A percentile compares a stretch with the other conserved stretches of the same genome.
Conservation (phyloP, 2,797 vertebrate genomes). For the Halcyon leucocephala region DNA sequence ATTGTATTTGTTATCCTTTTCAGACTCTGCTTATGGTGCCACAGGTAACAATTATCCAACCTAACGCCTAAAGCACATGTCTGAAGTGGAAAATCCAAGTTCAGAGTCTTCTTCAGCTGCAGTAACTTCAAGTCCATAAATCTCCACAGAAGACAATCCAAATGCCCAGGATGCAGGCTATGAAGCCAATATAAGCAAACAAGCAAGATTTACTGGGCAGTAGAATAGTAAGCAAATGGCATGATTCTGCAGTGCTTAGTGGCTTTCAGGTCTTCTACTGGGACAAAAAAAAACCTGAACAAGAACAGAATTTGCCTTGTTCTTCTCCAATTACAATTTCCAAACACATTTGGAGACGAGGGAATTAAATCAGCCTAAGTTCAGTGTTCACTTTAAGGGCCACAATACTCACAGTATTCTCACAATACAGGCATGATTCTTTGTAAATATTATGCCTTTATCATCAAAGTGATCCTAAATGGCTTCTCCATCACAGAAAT, state of each 20-base stretch:
- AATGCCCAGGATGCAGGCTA: background rate
- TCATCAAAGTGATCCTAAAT: background rate
- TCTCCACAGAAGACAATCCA: background rate
- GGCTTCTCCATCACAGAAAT: background rate
- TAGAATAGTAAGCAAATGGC: background rate
- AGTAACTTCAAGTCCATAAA: background rate
- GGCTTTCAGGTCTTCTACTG: background rate
- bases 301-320: rapidly evolving
- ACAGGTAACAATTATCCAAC: background rate
- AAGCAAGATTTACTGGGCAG: background rate
- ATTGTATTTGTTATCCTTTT: background rate
- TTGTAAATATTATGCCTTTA: background rate
- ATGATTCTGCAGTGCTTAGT: background rate
- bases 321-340: background rate
- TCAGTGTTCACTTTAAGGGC: background rate
- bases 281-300: background rate
- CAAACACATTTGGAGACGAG: background rate
- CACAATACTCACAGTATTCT: background rate
- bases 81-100: background rate
- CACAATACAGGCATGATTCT: background rate
- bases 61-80: background rate
- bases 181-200: background rate
- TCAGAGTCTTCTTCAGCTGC: background rate
- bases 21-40: background rate
- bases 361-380: background rate